A percentile compares a stretch with the other conserved stretches of the same genome.
These are phyloP conservation scores for Argyrosomus japonicus DNA, from an alignment of 2,113 vertebrate genomes.

Conservation along the genomic window DNA sequence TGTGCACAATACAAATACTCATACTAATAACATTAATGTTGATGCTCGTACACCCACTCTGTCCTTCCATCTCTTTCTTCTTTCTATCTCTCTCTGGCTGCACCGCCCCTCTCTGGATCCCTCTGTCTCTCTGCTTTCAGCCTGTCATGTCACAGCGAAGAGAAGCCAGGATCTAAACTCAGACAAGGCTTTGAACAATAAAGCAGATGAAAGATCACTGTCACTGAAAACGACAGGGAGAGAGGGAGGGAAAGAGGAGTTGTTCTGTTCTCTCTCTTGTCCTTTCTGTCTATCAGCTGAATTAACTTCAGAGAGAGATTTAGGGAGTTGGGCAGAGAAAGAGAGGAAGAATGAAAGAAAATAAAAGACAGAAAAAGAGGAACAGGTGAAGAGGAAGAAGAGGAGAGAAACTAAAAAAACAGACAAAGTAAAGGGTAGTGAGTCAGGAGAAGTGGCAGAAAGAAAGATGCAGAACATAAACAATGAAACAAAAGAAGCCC, in stretches of 20 bases:
- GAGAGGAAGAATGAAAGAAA: not conserved
- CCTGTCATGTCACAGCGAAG: slow-evolving; percentile 36
- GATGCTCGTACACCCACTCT: not conserved
- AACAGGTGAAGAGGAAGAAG: not conserved
- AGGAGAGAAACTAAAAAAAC: not conserved
- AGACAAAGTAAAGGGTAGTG: not conserved
- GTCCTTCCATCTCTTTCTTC: not conserved
- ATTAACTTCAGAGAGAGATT: slow-evolving; percentile 48
- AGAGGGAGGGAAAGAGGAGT: not conserved
- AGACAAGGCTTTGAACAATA: slow-evolving; percentile 61
- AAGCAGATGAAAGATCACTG: slow-evolving; percentile 50
- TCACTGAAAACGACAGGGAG: slow-evolving; percentile 7
- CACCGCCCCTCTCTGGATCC: not conserved
- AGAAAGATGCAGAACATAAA: not conserved
- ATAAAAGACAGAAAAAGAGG: not conserved
- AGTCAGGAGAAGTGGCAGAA: not conserved
- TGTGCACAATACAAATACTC: not conserved
- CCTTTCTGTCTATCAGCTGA: slow-evolving; percentile 35
- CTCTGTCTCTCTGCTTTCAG: slow-evolving; percentile 12
- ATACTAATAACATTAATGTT: not conserved
- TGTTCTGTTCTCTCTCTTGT: not conserved
- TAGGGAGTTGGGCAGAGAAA: not conserved
- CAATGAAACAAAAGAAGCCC: not conserved
- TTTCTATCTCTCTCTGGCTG: not conserved
- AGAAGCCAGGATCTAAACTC: slow-evolving; percentile 48